Evolutionary conservation across 2,113 vertebrate species (phyloP), one percentile per base, ranked within the genome.

Genomic region (Corydoras maculifer): DNA sequence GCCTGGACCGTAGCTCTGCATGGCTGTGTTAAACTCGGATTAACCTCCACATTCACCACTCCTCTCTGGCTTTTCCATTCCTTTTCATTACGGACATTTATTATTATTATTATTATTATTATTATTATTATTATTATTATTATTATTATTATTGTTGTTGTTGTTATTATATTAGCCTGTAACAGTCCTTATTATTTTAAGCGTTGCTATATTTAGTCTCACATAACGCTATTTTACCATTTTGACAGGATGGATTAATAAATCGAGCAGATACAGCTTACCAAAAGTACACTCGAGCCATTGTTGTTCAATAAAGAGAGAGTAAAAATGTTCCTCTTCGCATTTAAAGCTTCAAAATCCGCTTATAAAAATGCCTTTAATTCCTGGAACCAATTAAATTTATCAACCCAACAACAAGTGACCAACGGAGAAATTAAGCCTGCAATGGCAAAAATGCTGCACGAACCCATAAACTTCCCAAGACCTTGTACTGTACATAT

Each of bases 21-120:
- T 90, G 90, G 84, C 88, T 87, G 93, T 90, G 90, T 94, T 97
- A 98, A 98, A 97, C 94, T 93, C 86, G 93, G 95, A 98, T 98
- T 96, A 98, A 95, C 94, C 92, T 93, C 90, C 91, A 87, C 92
- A 89, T 81, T 86, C 55, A 89, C 85, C 90, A 90, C 86, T 91
- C 93, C 91, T 89, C 90, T 89, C 86, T 86, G 90, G 88, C 91
- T 92, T 93, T 25, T 91, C 89, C 90, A 89, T 86, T 88, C 29
- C 81, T 86, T 83, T 86, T 84, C 90, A 92, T 91, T 87, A 87
- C 90, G 80, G 75, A 79, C 84, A 75, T 67, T 43, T 62, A 63
- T 64, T 32, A 65, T 25, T 18, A 64, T 60, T 29, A 49, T 67
- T 14, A 64, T 32, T 62, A 59, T 55, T 32, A 66, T 50, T 30